Evolutionary conservation across 2,797 vertebrate genomes (phyloP).

Genomic region (Tolypeutes matacus): DNA sequence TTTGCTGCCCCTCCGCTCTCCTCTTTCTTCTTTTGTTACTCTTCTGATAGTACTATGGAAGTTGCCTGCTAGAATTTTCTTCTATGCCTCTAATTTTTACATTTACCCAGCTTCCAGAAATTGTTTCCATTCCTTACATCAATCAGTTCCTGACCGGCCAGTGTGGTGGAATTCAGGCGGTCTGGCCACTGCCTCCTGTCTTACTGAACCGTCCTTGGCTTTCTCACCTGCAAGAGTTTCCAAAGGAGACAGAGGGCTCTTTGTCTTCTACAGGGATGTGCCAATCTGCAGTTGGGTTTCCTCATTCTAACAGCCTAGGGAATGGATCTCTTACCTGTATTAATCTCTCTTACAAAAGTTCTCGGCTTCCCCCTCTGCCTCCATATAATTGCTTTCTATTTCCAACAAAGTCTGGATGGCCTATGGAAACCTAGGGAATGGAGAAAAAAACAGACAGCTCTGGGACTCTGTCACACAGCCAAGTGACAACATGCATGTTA

Average conservation of each 20-base stretch:
- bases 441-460: neutral
- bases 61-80: neutral
- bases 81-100: neutral
- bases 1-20: neutral
- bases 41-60: neutral
- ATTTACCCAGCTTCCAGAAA: neutral
- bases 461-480: neutral
- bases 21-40: neutral
- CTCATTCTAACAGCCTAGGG: neutral
- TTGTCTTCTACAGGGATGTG: neutral
- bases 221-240: neutral
- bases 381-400: neutral
- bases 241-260: neutral
- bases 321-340: neutral
- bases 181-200: neutral
- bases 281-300: neutral
- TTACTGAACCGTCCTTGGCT: neutral
- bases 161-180: neutral
- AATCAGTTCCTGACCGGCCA: neutral
- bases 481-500: neutral
- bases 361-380: neutral
- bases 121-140: neutral
- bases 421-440: neutral
- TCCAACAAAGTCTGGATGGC: neutral
- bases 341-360: neutral